Evolutionary conservation across 2,888 invertebrate species (phyloP).

Genomic region (Liopterus haemorrhoidalis): DNA sequence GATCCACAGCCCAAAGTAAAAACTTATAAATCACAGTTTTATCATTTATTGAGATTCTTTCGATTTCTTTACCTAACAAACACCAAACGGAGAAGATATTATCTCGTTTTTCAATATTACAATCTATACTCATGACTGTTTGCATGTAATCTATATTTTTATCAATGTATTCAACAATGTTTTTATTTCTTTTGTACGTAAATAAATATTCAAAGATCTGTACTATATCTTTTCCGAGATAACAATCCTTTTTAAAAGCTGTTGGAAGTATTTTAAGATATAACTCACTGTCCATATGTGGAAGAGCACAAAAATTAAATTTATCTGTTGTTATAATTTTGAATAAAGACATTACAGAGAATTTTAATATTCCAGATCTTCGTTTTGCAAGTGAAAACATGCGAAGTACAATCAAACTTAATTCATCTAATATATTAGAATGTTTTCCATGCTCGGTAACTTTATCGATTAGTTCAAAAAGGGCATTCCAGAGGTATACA

Average conservation of each 20-base stretch:
- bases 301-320: slow-evolving; percentile 5
- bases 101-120: neutral
- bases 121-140: neutral
- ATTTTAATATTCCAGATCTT: slow-evolving; percentile 4
- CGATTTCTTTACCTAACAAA: slow-evolving; percentile 7
- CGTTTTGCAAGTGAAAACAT: slow-evolving; percentile 7
- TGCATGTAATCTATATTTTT: slow-evolving; percentile 8
- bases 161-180: no score
- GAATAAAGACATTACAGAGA: slow-evolving; percentile 8
- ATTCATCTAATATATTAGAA: no score
- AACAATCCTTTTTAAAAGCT: slow-evolving; percentile 14
- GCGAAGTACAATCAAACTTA: no score
- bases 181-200: slow-evolving; percentile 6
- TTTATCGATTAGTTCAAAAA: slow-evolving; percentile 8
- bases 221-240: slow-evolving; percentile 12
- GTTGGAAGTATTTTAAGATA: slow-evolving; percentile 7
- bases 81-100: slow-evolving; percentile 7
- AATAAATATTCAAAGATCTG: slow-evolving; percentile 11
- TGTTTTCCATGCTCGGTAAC: no score
- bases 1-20: slow-evolving; percentile 6
- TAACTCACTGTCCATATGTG: slow-evolving; percentile 2
- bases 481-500: slow-evolving; percentile 10
- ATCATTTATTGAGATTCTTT: neutral
- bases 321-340: slow-evolving; percentile 7
- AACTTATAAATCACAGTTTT: slow-evolving; percentile 1